Percentiles rank a stretch among this genome's conserved stretches.
Evolutionary conservation across 2,888 invertebrate genomes (phyloP).

Genomic region (Drosophila gaucha): DNA sequence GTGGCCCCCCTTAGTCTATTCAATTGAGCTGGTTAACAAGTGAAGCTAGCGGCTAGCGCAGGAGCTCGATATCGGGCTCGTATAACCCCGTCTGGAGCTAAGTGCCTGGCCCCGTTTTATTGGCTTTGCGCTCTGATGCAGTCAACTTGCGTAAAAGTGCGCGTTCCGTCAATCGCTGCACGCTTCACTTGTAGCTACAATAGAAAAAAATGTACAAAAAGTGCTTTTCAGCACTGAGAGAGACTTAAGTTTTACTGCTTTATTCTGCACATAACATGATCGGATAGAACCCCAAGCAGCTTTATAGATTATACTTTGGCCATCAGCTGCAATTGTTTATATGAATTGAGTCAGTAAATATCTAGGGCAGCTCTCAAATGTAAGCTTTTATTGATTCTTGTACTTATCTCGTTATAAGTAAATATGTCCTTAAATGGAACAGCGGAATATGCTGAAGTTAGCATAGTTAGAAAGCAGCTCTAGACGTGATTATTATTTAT

Average conservation of each 20-base stretch:
- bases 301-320: slow-evolving; percentile 2
- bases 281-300: not conserved
- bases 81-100: slow-evolving; percentile 32
- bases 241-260: not conserved
- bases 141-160: slow-evolving; percentile 62
- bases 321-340: slow-evolving; percentile 1
- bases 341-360: not conserved
- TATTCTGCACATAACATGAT: not conserved
- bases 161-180: slow-evolving; percentile 46
- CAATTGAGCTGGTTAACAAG: slow-evolving; percentile 67
- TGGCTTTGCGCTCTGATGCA: slow-evolving; percentile 68
- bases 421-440: no score
- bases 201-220: no score
- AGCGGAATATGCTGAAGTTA: no score
- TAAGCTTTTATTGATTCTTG: not conserved
- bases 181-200: slow-evolving; percentile 9
- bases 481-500: no score
- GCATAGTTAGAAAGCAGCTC: no score
- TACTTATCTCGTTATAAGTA: no score
- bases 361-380: not conserved
- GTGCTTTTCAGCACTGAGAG: not conserved
- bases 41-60: slow-evolving; percentile 20
- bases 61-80: slow-evolving; percentile 34
- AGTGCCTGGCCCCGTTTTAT: slow-evolving; percentile 61
- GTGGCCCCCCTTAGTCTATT: slow-evolving; percentile 54